Base-by-base conservation (phyloP, 2,113 vertebrate species). In the Nothocercus julius region DNA sequence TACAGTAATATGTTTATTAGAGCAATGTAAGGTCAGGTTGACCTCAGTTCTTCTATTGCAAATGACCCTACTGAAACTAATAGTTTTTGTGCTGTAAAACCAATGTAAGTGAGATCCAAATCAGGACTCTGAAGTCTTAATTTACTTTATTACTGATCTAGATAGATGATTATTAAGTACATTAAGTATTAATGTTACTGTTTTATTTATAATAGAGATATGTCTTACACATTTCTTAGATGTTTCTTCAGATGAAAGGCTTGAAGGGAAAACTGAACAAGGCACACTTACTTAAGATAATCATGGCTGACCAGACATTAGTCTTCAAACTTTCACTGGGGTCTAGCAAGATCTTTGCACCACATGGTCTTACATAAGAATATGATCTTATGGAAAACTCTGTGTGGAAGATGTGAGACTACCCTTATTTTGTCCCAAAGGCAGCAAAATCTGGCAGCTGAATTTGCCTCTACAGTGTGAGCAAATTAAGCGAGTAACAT, bases 171-270 rank as follows among this genome's bases (percentile, higher is more conserved):
- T 95, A 92, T 72, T 84, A 86, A 78, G 45, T 58, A 47, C 47
- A 90, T 89, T 72, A 95, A 92, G 64, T 92, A 89, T 94, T 94
- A 64, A 93, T 94, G 85, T 49, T 86, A 38, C 22, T 88, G 34
- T 58, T 92, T 95, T 91, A 95, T 95, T 96, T 88, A 79, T 86
- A 72, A 40, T 36, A 49, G 61, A 64, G 56, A 40, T 82, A 38
- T 14, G 5, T 54, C 47, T 85, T 72, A 47, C 47, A 6, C 17
- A 32, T 80, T 92, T 61, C 78, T 28, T 62, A 81, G 18, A 61
- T 80, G 18, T 94, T 87, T 92, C 73, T 93, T 73, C 25, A 64
- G 34, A 73, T 86, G 72, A 87, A 91, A 9, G 49, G 47, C 42
- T 85, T 78, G n/a, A 92, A 94, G 63, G 51, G 72, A 79, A 95